phyloP scores from a whole-genome alignment of 2,888 invertebrate genomes.

The Tetragonisca angustula region DNA sequence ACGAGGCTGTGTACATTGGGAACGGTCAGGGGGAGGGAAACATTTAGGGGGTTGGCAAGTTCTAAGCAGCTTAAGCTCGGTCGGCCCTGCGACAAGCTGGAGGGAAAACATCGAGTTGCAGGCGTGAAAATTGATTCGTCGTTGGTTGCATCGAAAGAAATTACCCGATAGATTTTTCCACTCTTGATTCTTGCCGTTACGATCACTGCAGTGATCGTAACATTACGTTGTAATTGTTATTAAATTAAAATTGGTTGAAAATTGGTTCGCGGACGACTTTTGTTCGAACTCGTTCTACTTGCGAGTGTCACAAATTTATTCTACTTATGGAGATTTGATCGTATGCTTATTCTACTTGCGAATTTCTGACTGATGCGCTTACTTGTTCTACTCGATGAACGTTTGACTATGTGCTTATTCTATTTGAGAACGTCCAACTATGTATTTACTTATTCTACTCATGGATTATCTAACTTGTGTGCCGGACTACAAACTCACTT shows the following conservation, averaged over 20 bases:
- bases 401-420: too few species aligned
- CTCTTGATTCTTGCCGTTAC: background rate
- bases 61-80: conserved; percentile 63
- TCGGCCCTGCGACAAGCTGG: conserved; percentile 29
- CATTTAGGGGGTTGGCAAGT: conserved; percentile 43
- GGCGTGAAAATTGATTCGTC: conserved; percentile 19
- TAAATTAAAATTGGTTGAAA: background rate
- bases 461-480: too few species aligned
- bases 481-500: too few species aligned
- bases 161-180: conserved; percentile 5
- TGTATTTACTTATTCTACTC: too few species aligned
- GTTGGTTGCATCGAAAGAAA: conserved; percentile 3
- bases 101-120: conserved; percentile 42
- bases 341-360: too few species aligned
- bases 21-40: conserved; percentile 2
- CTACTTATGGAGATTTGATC: too few species aligned
- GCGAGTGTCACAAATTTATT: too few species aligned
- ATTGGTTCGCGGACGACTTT: too few species aligned
- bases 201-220: background rate
- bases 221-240: background rate
- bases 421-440: too few species aligned
- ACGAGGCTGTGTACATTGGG: conserved; percentile 8
- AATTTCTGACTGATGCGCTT: too few species aligned
- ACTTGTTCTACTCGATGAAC: too few species aligned
- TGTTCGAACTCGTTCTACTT: too few species aligned